phyloP scores from a whole-genome alignment of 2,113 vertebrate species.

The Calcarius ornatus region DNA sequence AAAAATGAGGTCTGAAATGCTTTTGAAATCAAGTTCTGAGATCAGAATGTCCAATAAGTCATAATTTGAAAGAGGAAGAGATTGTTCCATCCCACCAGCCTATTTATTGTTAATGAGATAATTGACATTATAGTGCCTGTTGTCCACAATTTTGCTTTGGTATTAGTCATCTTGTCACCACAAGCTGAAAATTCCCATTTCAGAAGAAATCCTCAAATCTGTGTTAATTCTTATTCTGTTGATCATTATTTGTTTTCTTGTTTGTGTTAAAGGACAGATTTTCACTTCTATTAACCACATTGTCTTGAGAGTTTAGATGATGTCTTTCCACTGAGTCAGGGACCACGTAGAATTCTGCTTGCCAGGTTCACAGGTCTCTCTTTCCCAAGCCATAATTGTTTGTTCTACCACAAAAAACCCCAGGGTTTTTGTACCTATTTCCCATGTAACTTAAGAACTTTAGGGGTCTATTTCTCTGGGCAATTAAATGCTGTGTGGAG shows the following conservation, averaged over 20 bases:
- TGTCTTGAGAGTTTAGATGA: not conserved
- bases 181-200: not conserved
- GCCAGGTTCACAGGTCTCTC: not conserved
- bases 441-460: not conserved
- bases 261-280: not conserved
- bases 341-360: not conserved
- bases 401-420: not conserved
- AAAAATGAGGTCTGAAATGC: not conserved
- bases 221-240: not conserved
- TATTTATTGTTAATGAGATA: not conserved
- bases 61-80: not conserved
- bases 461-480: not conserved
- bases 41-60: not conserved
- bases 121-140: not conserved
- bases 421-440: not conserved
- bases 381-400: not conserved
- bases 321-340: not conserved
- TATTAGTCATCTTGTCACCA: not conserved
- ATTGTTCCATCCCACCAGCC: not conserved
- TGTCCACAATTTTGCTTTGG: not conserved
- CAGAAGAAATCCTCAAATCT: not conserved
- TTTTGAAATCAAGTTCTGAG: conserved; percentile 21
- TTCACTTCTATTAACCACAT: not conserved
- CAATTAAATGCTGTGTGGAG: not conserved
- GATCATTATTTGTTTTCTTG: not conserved